Percentiles rank a stretch among this genome's conserved stretches.
Conservation (phyloP, 1,140 invertebrate species). For the Palaemon carinicauda region DNA sequence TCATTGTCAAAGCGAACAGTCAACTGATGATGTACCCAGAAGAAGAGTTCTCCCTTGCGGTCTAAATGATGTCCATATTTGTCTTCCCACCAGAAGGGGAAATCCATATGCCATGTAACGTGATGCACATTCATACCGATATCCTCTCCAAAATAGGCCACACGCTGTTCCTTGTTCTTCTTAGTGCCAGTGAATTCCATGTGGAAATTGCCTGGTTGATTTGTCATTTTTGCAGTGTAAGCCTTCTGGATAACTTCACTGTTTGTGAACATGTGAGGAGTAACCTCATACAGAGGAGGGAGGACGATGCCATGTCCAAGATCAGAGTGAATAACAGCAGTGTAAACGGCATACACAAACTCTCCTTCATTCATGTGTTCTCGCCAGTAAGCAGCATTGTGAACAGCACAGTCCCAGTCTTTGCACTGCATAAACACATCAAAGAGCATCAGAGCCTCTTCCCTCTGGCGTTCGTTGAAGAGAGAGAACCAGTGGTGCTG, state of each 20-base stretch:
- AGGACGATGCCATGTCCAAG: slow-evolving; percentile 60
- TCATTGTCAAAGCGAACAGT: slow-evolving; percentile 68
- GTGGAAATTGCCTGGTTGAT: slow-evolving; percentile 58
- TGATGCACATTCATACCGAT: slow-evolving; percentile 77
- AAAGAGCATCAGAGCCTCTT: slow-evolving; percentile 29
- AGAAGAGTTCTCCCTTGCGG: slow-evolving; percentile 63
- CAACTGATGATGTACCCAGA: slow-evolving; percentile 68
- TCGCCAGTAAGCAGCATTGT: slow-evolving; percentile 11
- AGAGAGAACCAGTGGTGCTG: slow-evolving; percentile 32
- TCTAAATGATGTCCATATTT: slow-evolving; percentile 62
- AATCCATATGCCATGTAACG: slow-evolving; percentile 67
- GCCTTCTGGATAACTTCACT: slow-evolving; percentile 62
- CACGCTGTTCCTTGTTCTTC: slow-evolving; percentile 64
- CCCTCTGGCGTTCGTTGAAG: slow-evolving; percentile 18
- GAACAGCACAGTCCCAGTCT: background rate
- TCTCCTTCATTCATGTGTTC: slow-evolving; percentile 21
- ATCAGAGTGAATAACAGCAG: slow-evolving; percentile 16
- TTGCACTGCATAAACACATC: slow-evolving; percentile 23
- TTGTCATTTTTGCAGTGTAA: slow-evolving; percentile 62
- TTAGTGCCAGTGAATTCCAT: slow-evolving; percentile 48
- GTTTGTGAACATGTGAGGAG: slow-evolving; percentile 68
- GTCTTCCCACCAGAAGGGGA: slow-evolving; percentile 67
- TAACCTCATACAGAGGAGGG: slow-evolving; percentile 75
- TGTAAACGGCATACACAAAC: slow-evolving; percentile 21
- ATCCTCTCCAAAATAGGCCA: slow-evolving; percentile 75